Evolutionary conservation across 2,113 vertebrate species (phyloP).

Genomic region (Podiceps cristatus): DNA sequence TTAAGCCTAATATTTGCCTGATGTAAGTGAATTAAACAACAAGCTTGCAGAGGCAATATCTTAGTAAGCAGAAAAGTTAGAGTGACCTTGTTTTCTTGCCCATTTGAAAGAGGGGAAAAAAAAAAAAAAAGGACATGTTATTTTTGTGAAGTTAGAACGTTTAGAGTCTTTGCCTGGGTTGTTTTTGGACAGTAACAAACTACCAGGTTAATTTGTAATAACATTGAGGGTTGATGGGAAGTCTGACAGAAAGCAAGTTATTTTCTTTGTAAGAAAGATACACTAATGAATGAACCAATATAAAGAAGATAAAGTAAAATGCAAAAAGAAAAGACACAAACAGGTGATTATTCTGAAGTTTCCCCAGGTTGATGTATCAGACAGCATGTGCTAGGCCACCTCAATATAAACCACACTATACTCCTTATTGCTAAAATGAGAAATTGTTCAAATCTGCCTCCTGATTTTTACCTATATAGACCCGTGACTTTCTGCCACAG

Average conservation of each 20-base stretch:
- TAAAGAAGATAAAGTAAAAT: background rate
- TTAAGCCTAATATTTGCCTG: background rate
- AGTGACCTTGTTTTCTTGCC: background rate
- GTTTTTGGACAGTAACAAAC: background rate
- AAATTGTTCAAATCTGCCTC: background rate
- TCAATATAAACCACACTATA: background rate
- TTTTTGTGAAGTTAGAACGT: background rate
- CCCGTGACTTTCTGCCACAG: background rate
- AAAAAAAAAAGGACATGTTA: background rate
- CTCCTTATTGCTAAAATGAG: background rate
- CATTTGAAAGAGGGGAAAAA: background rate
- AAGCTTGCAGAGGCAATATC: background rate
- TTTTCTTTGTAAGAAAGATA: background rate
- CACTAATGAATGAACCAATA: background rate
- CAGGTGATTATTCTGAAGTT: background rate
- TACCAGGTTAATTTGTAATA: background rate
- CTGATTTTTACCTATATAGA: background rate
- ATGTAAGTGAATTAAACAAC: background rate
- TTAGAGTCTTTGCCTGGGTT: background rate
- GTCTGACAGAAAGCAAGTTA: background rate
- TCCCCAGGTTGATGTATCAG: background rate
- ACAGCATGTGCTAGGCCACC: background rate
- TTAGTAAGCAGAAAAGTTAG: background rate
- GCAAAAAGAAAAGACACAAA: background rate
- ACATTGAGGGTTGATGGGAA: background rate